Evolutionary conservation across 2,888 invertebrate species (phyloP), one percentile per base, ranked within the genome.

Genomic region (Chrysopilus asiliformis): DNA sequence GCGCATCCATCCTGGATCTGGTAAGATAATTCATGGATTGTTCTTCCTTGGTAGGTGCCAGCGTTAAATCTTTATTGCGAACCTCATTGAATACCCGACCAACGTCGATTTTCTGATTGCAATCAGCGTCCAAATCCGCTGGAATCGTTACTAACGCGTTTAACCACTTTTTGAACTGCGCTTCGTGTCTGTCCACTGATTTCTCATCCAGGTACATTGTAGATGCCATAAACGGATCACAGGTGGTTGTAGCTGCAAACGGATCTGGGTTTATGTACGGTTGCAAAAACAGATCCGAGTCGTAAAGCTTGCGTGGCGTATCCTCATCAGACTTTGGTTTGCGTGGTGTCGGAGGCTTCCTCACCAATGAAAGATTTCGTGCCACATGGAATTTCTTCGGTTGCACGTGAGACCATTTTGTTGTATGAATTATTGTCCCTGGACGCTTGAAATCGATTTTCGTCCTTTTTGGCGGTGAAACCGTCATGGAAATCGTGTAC

Each of bases 131-230:
- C 1, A 82, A 65, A 45, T 82, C 81, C 0, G 72, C 68, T 0
- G 83, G 83, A 2, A 84, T 79, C 4, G 81, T 76, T 6, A 86
- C 63, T 34, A 86, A 63, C 7, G 75, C 76, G 56, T 86, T 85
- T 0, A 86, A 60, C 84, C 84, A 86, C 47, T 79, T 78, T 51
- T 74, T 79, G 41, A 84, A 79, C 50, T 79, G 74, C 1, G 54
- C 62, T 57, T 80, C 79, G 55, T 83, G 78, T 39, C 72, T 70
- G 30, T 72, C 68, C 2, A 85, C 68, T 51, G 79, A 76, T 46
- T 68, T 66, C 43, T 76, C 74, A 49, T 80, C 77, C 46, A 76
- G 71, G 51, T 74, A 78, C 52, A 79, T 70, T 1, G 74, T 71
- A 1, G 72, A 65, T 1, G 74, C 72, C 24, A 74, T 54, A 48